Percentiles rank a stretch among this genome's conserved stretches.
Conservation (phyloP, 1,140 invertebrate genomes). For the Drosophila trapezifrons region DNA sequence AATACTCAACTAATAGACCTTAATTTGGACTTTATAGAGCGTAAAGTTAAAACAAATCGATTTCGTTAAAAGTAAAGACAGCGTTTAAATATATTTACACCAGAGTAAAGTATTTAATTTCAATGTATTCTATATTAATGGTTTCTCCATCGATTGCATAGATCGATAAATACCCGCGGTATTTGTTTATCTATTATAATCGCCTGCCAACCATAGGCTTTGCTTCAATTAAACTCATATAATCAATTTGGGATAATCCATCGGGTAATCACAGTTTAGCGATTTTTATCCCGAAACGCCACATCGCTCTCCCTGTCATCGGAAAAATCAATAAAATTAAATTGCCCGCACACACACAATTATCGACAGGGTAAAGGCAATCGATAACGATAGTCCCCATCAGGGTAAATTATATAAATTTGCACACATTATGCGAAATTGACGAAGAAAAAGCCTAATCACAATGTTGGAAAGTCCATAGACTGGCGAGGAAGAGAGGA, state of each 20-base stretch:
- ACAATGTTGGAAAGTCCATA: conserved; percentile 28
- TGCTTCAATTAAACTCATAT: conserved; percentile 3
- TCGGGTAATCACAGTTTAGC: conserved; percentile 20
- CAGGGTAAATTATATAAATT: conserved; percentile 60
- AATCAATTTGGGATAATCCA: conserved; percentile 25
- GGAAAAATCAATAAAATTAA: conserved; percentile 56
- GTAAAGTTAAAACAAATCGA: too few species aligned
- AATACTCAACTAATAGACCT: neutral
- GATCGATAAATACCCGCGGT: too few species aligned
- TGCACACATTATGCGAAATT: conserved; percentile 52
- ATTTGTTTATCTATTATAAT: conserved; percentile 13
- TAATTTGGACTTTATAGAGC: too few species aligned
- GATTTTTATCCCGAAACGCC: conserved; percentile 1
- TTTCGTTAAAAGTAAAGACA: too few species aligned
- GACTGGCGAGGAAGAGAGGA: neutral
- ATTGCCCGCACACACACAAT: conserved; percentile 40
- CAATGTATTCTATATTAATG: neutral
- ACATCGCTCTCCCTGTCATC: conserved; percentile 4
- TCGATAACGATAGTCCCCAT: conserved; percentile 49
- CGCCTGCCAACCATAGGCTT: conserved; percentile 1
- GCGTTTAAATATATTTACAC: too few species aligned
- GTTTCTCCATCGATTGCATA: neutral
- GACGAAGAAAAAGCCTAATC: conserved; percentile 39
- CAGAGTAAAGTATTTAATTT: neutral
- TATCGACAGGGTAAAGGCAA: conserved; percentile 38